Evolutionary conservation across 2,888 invertebrate genomes (phyloP).

Genomic region (Leptopilina drosophilae): DNA sequence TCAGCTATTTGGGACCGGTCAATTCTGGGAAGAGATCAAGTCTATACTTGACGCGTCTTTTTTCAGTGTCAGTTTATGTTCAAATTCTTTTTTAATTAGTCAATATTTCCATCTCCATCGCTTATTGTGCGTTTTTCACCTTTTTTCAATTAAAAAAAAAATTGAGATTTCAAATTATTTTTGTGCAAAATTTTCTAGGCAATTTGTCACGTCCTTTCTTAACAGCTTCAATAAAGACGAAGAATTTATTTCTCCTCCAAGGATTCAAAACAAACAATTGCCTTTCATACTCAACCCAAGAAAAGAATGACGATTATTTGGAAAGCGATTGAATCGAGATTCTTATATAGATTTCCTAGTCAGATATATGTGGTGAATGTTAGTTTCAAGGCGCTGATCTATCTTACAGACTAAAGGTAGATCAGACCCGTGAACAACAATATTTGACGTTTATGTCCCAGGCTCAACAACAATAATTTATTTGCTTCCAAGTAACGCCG

Average conservation of each 20-base stretch:
- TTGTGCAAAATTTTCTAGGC: not conserved
- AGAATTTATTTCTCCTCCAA: constrained; percentile 24
- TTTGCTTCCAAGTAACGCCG: constrained; percentile 17
- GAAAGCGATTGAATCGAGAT: constrained; percentile 38
- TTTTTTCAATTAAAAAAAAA: not conserved
- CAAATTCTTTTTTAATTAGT: not conserved
- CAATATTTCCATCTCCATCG: not conserved
- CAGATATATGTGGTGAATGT: constrained; percentile 56
- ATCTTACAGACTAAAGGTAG: constrained; percentile 20
- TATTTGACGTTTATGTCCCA: constrained; percentile 32
- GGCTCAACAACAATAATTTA: constrained; percentile 30
- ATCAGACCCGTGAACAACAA: constrained; percentile 23
- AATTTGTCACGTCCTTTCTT: not conserved
- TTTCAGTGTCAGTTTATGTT: constrained; percentile 21
- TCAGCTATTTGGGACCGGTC: constrained; percentile 66
- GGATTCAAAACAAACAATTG: constrained; percentile 17
- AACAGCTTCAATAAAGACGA: not conserved
- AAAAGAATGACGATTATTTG: constrained; percentile 34
- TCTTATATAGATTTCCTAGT: constrained; percentile 48
- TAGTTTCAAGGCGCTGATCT: constrained; percentile 41
- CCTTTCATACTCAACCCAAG: constrained; percentile 20
- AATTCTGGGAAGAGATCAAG: constrained; percentile 70
- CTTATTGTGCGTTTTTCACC: not conserved
- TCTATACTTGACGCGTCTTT: constrained; percentile 65
- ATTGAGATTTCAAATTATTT: not conserved